Conservation (phyloP, 92 coral and sea anemone genomes). For the Bergia puertoricense region DNA sequence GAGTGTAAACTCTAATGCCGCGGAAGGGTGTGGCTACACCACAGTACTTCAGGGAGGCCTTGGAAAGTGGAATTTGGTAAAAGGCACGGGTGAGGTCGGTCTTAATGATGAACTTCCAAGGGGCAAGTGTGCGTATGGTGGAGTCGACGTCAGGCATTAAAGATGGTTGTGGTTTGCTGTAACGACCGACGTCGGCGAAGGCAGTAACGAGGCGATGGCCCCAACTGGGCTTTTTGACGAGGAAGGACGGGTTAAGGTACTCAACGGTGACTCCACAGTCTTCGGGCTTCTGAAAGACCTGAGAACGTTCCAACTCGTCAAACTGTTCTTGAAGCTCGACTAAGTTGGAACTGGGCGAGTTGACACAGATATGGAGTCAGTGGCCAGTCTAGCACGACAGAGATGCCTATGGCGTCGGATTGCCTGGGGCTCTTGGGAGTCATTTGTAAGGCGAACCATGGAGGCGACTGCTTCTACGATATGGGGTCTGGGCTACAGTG, state of each 20-base stretch:
- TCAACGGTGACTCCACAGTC: conserved; percentile 40
- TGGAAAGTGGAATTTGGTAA: too few relatives aligned
- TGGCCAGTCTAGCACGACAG: conserved; percentile 1
- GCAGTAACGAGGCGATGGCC: conserved; percentile 59
- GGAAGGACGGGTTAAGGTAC: conserved; percentile 49
- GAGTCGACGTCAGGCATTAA: too few relatives aligned
- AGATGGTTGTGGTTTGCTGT: conserved; percentile 60
- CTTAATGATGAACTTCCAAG: too few relatives aligned
- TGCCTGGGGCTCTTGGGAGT: conserved; percentile 1
- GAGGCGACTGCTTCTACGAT: conserved; percentile 22
- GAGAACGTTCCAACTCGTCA: conserved; percentile 2
- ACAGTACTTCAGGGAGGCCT: too few relatives aligned
- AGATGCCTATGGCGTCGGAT: conserved; percentile 4
- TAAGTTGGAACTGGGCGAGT: conserved; percentile 22
- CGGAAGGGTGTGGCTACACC: too few relatives aligned
- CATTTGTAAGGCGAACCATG: conserved; percentile 26
- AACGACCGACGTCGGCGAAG: conserved; percentile 51
- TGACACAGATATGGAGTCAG: not conserved
- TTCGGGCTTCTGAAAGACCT: conserved; percentile 36
- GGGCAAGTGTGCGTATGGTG: too few relatives aligned
- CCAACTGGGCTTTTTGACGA: conserved; percentile 47
- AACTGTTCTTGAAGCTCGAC: conserved; percentile 38
- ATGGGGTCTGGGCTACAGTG: conserved; percentile 15
- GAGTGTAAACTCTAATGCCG: too few relatives aligned
- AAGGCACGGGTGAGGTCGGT: too few relatives aligned